phyloP scores from a whole-genome alignment of 1,140 invertebrate species.

The Sitophilus oryzae region DNA sequence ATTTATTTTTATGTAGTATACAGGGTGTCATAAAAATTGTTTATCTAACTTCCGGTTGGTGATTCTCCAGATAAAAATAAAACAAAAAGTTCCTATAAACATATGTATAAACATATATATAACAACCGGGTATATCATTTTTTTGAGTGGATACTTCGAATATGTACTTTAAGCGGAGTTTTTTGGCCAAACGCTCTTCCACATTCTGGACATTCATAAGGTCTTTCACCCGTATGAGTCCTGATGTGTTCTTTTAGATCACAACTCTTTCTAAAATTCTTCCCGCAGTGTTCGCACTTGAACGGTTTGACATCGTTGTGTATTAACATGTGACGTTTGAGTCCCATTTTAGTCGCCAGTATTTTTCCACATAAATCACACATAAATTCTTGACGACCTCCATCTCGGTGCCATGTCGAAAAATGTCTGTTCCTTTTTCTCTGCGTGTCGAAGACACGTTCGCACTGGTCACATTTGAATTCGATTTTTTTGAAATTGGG shows the following conservation, averaged over 20 bases:
- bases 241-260: conserved; percentile 40
- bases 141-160: conserved; percentile 24
- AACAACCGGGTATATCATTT: not conserved
- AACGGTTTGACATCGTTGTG: conserved; percentile 73
- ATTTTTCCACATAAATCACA: conserved; percentile 33
- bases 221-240: conserved; percentile 54
- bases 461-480: conserved; percentile 46
- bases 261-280: conserved; percentile 47
- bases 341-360: conserved; percentile 17
- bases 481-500: conserved; percentile 34
- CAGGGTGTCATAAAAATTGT: too few species aligned
- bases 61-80: too few species aligned
- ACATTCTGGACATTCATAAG: conserved; percentile 55
- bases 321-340: conserved; percentile 61
- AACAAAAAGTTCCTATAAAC: too few species aligned
- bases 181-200: conserved; percentile 60
- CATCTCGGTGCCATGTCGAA: conserved; percentile 23
- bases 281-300: conserved; percentile 59
- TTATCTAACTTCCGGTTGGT: too few species aligned
- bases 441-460: conserved; percentile 37
- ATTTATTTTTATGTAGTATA: too few species aligned
- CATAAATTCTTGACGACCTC: conserved; percentile 17
- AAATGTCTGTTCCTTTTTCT: conserved; percentile 25
- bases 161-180: conserved; percentile 20
- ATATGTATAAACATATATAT: not conserved